Evolutionary conservation across 1,140 invertebrate species (phyloP).

Genomic region (Drosophila ogumai): DNA sequence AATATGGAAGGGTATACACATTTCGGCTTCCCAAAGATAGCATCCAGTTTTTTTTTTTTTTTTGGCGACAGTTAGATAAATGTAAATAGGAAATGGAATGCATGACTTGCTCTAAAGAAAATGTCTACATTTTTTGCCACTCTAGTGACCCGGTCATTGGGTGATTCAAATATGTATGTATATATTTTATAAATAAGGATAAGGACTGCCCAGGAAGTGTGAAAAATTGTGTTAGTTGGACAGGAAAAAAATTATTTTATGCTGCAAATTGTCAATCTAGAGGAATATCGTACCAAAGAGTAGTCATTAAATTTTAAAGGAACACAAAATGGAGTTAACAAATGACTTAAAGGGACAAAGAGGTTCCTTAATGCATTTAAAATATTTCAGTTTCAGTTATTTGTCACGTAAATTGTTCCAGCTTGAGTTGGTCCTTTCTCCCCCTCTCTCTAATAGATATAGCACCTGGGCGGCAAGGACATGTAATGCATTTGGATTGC

Average conservation of each 20-base stretch:
- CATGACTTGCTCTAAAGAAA: conserved; percentile 67
- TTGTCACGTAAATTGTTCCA: conserved; percentile 38
- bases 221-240: conserved; percentile 51
- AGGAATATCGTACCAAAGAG: too few species aligned
- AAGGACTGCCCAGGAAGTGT: conserved; percentile 21
- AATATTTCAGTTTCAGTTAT: not conserved
- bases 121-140: conserved; percentile 44
- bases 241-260: too few species aligned
- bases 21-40: not conserved
- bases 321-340: not conserved
- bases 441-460: not conserved
- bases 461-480: conserved; percentile 38
- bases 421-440: conserved; percentile 1
- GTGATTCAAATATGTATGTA: not conserved
- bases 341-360: not conserved
- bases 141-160: conserved; percentile 39
- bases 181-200: conserved; percentile 3
- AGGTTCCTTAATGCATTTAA: not conserved
- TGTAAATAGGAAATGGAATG: conserved; percentile 72
- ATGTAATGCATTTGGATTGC: conserved; percentile 62
- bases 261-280: too few species aligned
- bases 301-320: too few species aligned
- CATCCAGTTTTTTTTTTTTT: not conserved
- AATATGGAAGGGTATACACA: not conserved
- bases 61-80: conserved; percentile 60